A percentile compares a stretch with the other conserved stretches of the same genome.
Conservation (phyloP, 2,113 vertebrate species). For the Alces alces region DNA sequence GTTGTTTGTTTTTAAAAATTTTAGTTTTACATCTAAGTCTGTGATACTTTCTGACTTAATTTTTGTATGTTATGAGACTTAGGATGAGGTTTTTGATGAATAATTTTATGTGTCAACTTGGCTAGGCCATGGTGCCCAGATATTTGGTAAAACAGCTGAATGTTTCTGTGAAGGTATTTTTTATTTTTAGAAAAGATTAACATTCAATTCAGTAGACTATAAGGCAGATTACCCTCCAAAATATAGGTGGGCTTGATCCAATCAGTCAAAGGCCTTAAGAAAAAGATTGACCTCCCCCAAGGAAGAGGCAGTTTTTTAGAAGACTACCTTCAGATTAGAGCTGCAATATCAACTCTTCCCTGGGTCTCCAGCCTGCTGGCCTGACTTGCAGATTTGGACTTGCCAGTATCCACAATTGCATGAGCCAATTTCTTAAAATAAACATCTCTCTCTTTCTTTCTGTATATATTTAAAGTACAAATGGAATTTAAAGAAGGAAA, state of each 20-base stretch:
- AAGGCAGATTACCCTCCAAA: background rate
- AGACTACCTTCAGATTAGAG: background rate
- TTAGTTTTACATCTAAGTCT: background rate
- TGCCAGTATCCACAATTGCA: background rate
- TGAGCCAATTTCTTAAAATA: background rate
- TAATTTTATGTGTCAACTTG: constrained; percentile 8
- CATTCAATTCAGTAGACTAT: background rate
- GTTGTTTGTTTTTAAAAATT: background rate
- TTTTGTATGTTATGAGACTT: background rate
- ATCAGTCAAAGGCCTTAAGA: background rate
- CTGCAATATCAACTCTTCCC: background rate
- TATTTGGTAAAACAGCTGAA: background rate
- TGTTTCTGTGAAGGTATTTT: background rate
- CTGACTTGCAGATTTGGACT: background rate
- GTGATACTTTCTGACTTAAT: background rate
- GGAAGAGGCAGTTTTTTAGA: background rate
- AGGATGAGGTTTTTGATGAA: background rate
- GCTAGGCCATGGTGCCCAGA: background rate
- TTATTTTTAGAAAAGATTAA: background rate
- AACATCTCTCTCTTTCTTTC: background rate
- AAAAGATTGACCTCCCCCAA: background rate
- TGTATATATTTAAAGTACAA: background rate
- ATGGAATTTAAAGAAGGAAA: background rate
- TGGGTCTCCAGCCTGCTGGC: background rate
- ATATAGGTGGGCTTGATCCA: background rate